These are phyloP conservation scores for Merops nubicus DNA, from an alignment of 2,113 vertebrate species.

Conservation along the genomic window DNA sequence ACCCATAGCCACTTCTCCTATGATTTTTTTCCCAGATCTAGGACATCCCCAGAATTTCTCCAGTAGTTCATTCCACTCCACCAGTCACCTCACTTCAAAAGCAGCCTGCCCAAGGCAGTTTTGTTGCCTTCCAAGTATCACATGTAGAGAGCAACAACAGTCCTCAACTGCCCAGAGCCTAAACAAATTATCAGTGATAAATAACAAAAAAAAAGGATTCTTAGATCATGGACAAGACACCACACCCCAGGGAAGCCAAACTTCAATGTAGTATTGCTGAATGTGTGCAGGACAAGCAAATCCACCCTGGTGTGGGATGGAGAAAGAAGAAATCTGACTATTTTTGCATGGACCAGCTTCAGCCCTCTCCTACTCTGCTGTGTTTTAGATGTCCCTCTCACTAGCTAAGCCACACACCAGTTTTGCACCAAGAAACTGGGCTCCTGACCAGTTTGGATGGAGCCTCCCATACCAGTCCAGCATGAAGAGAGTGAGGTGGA, in stretches of 20 bases:
- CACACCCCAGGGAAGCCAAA: background rate
- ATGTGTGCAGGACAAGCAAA: background rate
- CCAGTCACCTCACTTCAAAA: background rate
- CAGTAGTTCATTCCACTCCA: background rate
- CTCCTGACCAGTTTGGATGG: background rate
- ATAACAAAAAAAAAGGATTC: background rate
- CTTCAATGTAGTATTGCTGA: background rate
- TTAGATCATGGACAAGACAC: background rate
- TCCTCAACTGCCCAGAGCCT: background rate
- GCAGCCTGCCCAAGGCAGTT: background rate
- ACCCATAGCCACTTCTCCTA: background rate
- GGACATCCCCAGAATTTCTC: background rate
- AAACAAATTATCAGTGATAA: background rate
- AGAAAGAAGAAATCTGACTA: background rate
- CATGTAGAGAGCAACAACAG: background rate
- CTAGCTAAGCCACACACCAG: background rate
- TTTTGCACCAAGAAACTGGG: background rate
- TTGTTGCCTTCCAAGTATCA: background rate
- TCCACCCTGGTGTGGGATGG: accelerated
- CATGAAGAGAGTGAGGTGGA: background rate
- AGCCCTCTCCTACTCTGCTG: background rate
- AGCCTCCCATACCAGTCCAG: accelerated
- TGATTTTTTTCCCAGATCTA: background rate
- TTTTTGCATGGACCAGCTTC: background rate
- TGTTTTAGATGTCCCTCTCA: background rate